Evolutionary conservation across 2,888 invertebrate genomes (phyloP).

Genomic region (Amblyjoppa fuscipennis): DNA sequence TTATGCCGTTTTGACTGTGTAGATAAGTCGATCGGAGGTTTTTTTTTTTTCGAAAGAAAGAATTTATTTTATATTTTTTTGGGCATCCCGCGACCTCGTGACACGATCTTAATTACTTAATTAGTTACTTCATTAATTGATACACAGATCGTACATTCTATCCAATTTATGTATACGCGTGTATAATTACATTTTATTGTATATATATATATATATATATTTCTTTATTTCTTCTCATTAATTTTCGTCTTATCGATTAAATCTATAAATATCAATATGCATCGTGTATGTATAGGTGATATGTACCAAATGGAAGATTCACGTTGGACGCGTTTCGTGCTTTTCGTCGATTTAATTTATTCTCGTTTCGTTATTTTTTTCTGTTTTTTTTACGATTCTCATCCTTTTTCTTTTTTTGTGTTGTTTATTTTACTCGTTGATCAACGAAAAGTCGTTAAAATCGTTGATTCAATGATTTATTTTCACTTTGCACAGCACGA

Average conservation of each 20-base stretch:
- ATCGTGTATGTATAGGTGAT: conserved; percentile 80
- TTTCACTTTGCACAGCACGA: conserved; percentile 20
- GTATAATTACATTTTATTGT: conserved; percentile 66
- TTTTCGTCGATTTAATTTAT: conserved; percentile 56
- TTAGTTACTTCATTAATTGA: conserved; percentile 53
- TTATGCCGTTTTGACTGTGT: conserved; percentile 17
- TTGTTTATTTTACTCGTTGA: conserved; percentile 19
- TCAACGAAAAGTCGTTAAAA: conserved; percentile 7
- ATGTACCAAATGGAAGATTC: conserved; percentile 85
- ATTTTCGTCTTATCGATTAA: conserved; percentile 62
- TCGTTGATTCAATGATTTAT: conserved; percentile 20
- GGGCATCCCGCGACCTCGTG: conserved; percentile 36
- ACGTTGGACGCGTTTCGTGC: conserved; percentile 77
- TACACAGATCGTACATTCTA: conserved; percentile 66
- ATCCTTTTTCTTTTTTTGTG: conserved; percentile 9
- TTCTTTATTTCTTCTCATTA: conserved; percentile 60
- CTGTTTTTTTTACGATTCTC: conserved; percentile 14
- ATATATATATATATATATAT: conserved; percentile 61
- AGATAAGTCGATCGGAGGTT: conserved; percentile 43
- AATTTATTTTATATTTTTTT: conserved; percentile 17
- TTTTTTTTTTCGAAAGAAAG: conserved; percentile 37
- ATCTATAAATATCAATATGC: conserved; percentile 64
- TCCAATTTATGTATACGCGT: conserved; percentile 66
- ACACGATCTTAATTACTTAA: conserved; percentile 38
- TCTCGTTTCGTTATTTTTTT: conserved; percentile 16